These are phyloP conservation scores for Drosophila micromelanica DNA, from an alignment of 1,140 invertebrate species.

Conservation along the genomic window DNA sequence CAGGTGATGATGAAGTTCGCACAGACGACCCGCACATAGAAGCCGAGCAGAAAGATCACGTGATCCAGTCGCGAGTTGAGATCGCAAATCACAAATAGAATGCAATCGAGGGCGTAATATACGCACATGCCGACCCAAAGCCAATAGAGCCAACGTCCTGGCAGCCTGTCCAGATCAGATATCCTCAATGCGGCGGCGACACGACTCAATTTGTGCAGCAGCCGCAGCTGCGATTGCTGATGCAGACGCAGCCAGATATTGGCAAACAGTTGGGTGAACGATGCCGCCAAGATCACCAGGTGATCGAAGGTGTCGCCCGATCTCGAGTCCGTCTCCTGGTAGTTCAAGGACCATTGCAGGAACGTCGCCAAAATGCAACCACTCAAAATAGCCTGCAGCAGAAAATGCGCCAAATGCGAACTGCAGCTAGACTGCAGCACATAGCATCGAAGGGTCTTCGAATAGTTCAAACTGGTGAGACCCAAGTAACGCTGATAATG, in stretches of 20 bases:
- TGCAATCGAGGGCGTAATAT: constrained; percentile 1
- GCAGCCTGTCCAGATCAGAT: background rate
- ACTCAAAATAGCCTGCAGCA: constrained; percentile 13
- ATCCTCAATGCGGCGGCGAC: background rate
- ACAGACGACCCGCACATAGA: constrained; percentile 9
- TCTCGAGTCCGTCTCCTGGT: constrained; percentile 34
- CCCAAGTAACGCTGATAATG: constrained; percentile 58
- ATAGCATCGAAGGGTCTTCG: background rate
- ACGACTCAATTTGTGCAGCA: constrained; percentile 27
- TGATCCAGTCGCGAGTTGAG: background rate
- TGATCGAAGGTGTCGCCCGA: constrained; percentile 45
- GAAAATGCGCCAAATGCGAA: background rate
- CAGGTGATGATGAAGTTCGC: constrained; percentile 24
- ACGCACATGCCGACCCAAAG: constrained; percentile 8
- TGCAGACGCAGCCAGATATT: constrained; percentile 54
- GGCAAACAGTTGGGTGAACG: constrained; percentile 37
- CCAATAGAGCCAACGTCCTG: constrained; percentile 4
- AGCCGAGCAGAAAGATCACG: constrained; percentile 9
- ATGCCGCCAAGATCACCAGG: constrained; percentile 35
- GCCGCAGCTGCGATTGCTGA: constrained; percentile 23
- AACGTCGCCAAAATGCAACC: constrained; percentile 15
- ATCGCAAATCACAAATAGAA: constrained; percentile 6
- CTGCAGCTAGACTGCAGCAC: constrained; percentile 26
- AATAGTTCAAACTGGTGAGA: constrained; percentile 37
- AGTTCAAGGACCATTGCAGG: constrained; percentile 25